phyloP scores from a whole-genome alignment of 92 coral and sea anemone genomes.

The Epizoanthus ramosus region DNA sequence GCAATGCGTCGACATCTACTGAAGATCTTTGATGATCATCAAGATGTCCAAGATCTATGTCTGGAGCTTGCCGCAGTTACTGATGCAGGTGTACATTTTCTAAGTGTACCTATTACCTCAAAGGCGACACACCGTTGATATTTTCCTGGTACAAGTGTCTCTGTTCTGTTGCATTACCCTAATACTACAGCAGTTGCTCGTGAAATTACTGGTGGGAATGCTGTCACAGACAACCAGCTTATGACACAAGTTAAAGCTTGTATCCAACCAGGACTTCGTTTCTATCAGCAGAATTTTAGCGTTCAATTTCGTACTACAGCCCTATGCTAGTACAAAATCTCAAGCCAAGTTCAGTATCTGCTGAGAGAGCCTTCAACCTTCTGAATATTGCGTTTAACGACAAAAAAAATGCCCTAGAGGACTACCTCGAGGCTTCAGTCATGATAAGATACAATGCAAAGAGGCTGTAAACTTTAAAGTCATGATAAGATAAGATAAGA shows the following conservation, averaged over 20 bases:
- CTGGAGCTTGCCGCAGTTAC: constrained; percentile 61
- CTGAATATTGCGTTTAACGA: constrained; percentile 46
- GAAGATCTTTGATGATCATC: constrained; percentile 65
- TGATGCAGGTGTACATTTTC: constrained; percentile 51
- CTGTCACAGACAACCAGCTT: constrained; percentile 67
- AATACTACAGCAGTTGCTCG: constrained; percentile 70
- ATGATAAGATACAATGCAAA: constrained; percentile 61
- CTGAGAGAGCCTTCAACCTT: constrained; percentile 33
- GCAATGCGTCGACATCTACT: constrained; percentile 62
- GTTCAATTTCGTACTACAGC: constrained; percentile 64
- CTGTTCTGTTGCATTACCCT: constrained; percentile 66
- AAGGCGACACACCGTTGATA: background rate
- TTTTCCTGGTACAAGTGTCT: constrained; percentile 38
- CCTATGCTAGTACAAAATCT: constrained; percentile 64
- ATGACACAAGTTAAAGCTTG: constrained; percentile 70
- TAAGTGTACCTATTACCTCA: no score
- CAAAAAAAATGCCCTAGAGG: constrained; percentile 71
- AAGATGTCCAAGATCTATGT: constrained; percentile 49
- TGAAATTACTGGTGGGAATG: constrained; percentile 66
- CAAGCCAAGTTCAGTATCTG: constrained; percentile 51
- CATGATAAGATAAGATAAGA: background rate
- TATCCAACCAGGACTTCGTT: constrained; percentile 62
- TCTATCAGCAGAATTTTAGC: constrained; percentile 75
- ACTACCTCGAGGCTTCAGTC: constrained; percentile 70
- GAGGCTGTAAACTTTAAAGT: constrained; percentile 53